Conservation (phyloP, 2,113 vertebrate species). For the Ageneiosus marmoratus region DNA sequence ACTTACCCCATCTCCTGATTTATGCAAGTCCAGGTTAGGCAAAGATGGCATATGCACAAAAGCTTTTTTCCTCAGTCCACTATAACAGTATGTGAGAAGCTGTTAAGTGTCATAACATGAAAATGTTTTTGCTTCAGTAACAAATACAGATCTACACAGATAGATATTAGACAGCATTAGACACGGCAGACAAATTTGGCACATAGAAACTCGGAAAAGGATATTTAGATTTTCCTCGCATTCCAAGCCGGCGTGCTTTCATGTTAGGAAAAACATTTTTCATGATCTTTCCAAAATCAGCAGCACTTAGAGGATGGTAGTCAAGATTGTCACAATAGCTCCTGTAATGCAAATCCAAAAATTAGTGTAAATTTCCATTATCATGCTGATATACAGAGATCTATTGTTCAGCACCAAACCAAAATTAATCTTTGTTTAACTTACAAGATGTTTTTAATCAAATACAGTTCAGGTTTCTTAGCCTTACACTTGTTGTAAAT, state of each 20-base stretch:
- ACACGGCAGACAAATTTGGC: too few species aligned
- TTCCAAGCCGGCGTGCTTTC: conserved; percentile 98
- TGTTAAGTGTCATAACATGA: conserved; percentile 79
- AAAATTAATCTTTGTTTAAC: too few species aligned
- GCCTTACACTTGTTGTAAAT: too few species aligned
- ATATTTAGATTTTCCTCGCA: conserved; percentile 99
- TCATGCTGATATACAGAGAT: too few species aligned
- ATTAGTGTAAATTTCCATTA: too few species aligned
- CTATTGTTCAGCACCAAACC: too few species aligned
- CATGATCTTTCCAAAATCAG: conserved; percentile 99
- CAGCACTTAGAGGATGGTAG: conserved; percentile 97
- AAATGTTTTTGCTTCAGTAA: neutral
- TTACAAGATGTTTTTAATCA: too few species aligned
- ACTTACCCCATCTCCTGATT: conserved; percentile 93
- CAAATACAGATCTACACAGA: neutral
- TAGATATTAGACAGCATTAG: neutral
- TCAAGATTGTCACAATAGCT: conserved; percentile 99
- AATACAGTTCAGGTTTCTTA: too few species aligned
- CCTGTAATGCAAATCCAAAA: conserved; percentile 71
- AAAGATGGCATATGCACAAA: conserved; percentile 98
- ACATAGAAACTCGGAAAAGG: conserved; percentile 74
- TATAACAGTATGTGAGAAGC: conserved; percentile 93
- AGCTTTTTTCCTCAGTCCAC: conserved; percentile 97
- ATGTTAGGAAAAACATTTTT: conserved; percentile 99
- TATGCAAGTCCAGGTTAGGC: conserved; percentile 95